Evolutionary conservation across 2,888 invertebrate species (phyloP).

Genomic region (Norana najaformis): DNA sequence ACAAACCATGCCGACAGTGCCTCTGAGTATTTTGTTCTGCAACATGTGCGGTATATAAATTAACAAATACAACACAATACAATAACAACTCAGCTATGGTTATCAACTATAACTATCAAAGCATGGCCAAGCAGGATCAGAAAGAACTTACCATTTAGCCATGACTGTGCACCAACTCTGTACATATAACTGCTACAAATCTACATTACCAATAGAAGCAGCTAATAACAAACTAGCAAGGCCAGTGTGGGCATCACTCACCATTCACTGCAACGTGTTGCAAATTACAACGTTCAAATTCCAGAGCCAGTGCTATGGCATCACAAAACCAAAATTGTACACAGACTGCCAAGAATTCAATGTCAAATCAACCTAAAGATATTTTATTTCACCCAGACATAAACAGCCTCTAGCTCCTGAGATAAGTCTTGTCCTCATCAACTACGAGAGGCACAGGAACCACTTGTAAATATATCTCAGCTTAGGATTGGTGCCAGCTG

Average conservation of each 20-base stretch:
- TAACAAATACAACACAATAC: no score
- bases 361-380: neutral
- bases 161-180: constrained; percentile 6
- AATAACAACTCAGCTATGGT: neutral
- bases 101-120: neutral
- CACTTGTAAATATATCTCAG: neutral
- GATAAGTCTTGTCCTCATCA: neutral
- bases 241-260: neutral
- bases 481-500: constrained; percentile 6
- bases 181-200: neutral
- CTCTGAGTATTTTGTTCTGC: no score
- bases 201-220: neutral
- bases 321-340: neutral
- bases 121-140: neutral
- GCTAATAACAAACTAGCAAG: neutral
- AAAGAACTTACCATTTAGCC: neutral
- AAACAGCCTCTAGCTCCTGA: neutral
- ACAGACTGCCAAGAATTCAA: neutral
- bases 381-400: neutral
- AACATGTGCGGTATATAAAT: no score
- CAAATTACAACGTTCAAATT: constrained; percentile 13
- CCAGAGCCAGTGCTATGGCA: neutral
- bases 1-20: no score
- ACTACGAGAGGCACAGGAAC: neutral
- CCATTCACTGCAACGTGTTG: constrained; percentile 10